These are phyloP conservation scores for Sciurus vulgaris DNA, from an alignment of 2,797 vertebrate species.

Conservation along the genomic window DNA sequence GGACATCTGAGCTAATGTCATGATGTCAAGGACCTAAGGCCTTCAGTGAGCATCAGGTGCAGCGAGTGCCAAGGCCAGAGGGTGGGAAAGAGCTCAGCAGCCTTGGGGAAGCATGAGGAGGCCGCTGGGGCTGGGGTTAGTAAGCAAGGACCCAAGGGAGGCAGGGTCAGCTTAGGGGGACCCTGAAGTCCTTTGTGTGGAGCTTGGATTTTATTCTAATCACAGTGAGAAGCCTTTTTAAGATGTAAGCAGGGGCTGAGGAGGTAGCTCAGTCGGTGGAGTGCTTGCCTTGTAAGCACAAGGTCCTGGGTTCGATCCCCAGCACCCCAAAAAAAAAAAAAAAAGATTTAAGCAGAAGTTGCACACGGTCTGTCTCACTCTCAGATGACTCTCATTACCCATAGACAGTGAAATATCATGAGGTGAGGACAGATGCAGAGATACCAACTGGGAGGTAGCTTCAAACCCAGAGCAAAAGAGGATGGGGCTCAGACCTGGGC, in stretches of 20 bases:
- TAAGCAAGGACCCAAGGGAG: background rate
- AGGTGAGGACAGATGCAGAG: background rate
- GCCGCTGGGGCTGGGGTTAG: background rate
- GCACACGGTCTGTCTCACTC: background rate
- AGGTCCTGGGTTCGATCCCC: no score
- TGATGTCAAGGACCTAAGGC: background rate
- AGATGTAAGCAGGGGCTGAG: background rate
- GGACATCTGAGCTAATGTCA: background rate
- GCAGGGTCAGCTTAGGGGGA: background rate
- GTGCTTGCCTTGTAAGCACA: no score
- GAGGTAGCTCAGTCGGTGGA: no score
- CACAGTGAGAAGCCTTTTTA: background rate
- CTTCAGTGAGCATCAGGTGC: background rate
- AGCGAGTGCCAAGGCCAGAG: background rate
- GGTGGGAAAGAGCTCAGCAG: background rate
- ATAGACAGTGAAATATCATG: background rate
- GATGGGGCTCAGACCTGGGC: background rate
- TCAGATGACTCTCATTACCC: slow-evolving; percentile 6
- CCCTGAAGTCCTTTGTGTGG: background rate
- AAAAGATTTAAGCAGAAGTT: background rate
- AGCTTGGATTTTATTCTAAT: slow-evolving; percentile 37
- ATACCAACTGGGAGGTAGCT: background rate
- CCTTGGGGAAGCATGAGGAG: background rate
- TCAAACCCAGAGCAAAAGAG: background rate
- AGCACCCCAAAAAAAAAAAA: no score